A percentile compares a stretch with the other conserved stretches of the same genome.
These are phyloP conservation scores for Leptocoma aspasia DNA, from an alignment of 2,113 vertebrate species.

Conservation along the genomic window DNA sequence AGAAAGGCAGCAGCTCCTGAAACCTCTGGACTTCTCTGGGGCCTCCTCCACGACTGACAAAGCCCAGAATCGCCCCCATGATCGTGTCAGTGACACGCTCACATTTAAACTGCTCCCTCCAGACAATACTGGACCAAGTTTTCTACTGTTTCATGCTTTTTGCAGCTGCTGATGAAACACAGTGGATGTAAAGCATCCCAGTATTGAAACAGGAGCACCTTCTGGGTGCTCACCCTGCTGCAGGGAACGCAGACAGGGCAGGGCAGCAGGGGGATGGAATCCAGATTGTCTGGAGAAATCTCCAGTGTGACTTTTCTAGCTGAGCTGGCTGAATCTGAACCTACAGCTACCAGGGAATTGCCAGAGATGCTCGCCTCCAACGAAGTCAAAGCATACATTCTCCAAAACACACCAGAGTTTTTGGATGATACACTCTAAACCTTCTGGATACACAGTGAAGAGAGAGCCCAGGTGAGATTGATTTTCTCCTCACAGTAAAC, in stretches of 20 bases:
- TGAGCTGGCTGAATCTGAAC: neutral
- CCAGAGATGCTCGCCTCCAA: neutral
- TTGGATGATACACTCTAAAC: neutral
- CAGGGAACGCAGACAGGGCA: neutral
- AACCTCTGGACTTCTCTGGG: neutral
- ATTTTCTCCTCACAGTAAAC: neutral
- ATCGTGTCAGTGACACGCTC: neutral
- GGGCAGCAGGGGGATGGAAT: neutral
- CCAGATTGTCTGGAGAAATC: neutral
- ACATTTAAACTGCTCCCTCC: neutral
- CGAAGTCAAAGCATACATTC: rapidly evolving
- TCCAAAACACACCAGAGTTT: neutral
- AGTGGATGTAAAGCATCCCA: neutral
- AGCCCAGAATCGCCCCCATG: rapidly evolving
- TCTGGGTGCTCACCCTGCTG: neutral
- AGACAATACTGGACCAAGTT: neutral
- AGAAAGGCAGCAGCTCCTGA: neutral
- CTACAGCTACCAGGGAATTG: neutral
- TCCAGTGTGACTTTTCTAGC: neutral
- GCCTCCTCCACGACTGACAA: neutral
- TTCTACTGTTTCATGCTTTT: neutral
- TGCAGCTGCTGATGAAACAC: neutral
- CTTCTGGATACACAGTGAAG: neutral
- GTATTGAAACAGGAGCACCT: rapidly evolving
- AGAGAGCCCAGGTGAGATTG: neutral